Evolutionary conservation across 2,888 invertebrate species (phyloP).

Genomic region (Nasonia oneida): DNA sequence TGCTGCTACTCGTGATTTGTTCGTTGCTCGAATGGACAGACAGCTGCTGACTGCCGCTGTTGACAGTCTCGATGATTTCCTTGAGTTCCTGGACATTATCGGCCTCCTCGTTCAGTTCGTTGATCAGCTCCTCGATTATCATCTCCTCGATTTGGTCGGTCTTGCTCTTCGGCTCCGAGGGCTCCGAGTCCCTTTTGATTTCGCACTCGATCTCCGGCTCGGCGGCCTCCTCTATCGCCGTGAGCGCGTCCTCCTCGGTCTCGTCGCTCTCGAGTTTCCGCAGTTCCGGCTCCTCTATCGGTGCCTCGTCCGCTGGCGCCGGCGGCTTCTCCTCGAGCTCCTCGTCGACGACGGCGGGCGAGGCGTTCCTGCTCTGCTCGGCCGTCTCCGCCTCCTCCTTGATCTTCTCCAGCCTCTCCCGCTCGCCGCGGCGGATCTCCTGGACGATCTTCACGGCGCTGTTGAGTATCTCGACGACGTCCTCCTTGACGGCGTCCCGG

Average conservation of each 20-base stretch:
- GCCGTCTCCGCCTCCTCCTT: conserved; percentile 47
- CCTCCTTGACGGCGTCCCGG: conserved; percentile 57
- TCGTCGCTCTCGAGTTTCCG: conserved; percentile 44
- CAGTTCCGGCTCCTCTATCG: neutral
- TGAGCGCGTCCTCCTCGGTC: conserved; percentile 43
- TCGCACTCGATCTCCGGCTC: conserved; percentile 43
- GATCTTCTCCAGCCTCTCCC: conserved; percentile 58
- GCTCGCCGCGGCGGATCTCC: conserved; percentile 49
- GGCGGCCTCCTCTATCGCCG: conserved; percentile 38
- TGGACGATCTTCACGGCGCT: conserved; percentile 59
- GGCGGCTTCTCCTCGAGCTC: neutral
- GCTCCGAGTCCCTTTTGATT: conserved; percentile 10
- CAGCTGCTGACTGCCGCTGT: neutral
- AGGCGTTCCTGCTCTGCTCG: conserved; percentile 22
- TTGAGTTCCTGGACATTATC: conserved; percentile 61
- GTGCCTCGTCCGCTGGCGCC: neutral
- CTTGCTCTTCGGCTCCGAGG: conserved; percentile 28
- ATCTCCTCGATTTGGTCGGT: conserved; percentile 57
- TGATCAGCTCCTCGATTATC: conserved; percentile 60
- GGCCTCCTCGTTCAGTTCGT: conserved; percentile 59
- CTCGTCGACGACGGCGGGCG: neutral
- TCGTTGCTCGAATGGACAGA: conserved; percentile 30
- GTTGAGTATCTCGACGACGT: conserved; percentile 59
- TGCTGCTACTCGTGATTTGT: conserved; percentile 6
- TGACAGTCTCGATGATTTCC: conserved; percentile 49